Percentiles rank a stretch among this genome's conserved stretches.
Conservation (phyloP, 2,797 vertebrate genomes). For the Clamator glandarius region DNA sequence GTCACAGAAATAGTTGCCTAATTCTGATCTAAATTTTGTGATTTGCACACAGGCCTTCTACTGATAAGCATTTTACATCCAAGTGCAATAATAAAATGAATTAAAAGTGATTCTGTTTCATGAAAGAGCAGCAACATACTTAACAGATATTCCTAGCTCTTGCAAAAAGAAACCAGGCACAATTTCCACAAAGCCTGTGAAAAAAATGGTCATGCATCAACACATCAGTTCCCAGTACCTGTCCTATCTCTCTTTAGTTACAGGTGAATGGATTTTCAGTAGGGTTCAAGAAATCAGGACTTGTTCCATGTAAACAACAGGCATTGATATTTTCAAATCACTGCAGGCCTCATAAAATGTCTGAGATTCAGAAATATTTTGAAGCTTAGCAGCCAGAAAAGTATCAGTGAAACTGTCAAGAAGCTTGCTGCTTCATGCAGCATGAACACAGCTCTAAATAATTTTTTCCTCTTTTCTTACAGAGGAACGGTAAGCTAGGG, state of each 20-base stretch:
- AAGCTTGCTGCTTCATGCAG: slow-evolving; percentile 32
- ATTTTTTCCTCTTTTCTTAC: slow-evolving; percentile 15
- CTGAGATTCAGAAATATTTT: slow-evolving; percentile 21
- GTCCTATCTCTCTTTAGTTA: not conserved
- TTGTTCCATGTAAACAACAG: not conserved
- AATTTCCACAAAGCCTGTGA: not conserved
- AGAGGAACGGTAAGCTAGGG: not conserved
- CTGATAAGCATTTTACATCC: slow-evolving; percentile 13
- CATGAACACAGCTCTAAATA: not conserved
- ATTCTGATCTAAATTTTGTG: slow-evolving; percentile 61
- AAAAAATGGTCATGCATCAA: not conserved
- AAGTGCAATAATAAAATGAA: not conserved
- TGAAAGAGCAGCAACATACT: slow-evolving; percentile 1
- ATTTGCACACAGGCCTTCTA: slow-evolving; percentile 23
- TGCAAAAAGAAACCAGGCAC: not conserved
- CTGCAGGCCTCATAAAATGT: slow-evolving; percentile 30
- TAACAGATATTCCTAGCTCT: slow-evolving; percentile 7
- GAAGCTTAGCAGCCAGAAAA: slow-evolving; percentile 48
- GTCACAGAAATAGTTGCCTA: slow-evolving; percentile 56
- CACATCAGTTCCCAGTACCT: not conserved
- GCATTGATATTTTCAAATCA: not conserved
- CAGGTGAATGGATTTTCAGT: not conserved
- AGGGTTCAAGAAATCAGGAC: not conserved
- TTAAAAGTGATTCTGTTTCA: not conserved
- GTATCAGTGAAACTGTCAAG: slow-evolving; percentile 38